Base-by-base conservation (phyloP, 2,113 vertebrate species). In the Gymnogyps californianus region DNA sequence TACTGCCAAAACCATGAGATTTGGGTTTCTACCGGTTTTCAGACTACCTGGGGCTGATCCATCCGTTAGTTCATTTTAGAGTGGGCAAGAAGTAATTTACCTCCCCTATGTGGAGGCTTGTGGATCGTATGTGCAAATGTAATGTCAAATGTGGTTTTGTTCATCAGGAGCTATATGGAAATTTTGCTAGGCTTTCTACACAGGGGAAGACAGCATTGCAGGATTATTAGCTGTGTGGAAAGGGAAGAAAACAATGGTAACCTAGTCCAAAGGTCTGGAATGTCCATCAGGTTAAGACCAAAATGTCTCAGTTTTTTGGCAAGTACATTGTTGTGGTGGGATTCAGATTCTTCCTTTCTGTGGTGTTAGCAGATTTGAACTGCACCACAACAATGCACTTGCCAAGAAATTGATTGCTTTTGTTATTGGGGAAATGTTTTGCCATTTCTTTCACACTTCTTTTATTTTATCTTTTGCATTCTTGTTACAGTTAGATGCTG, bases 401-500 rank as follows among this genome's bases (percentile, higher is more conserved):
- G 91, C 87, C 88, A 94, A 96, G 65, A 97, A 91, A 96, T 96
- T 62, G 89, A 96, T 97, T 96, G 89, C 84, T 96, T 95, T 96
- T 97, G 64, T 96, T 94, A 86, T 93, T 92, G 88, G 95, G 95
- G 92, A 96, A 96, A 96, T 95, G 97, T 96, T 91, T 95, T 97
- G 95, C 87, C 97, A 94, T 95, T 62, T 96, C 72, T 96, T 95
- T 80, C 89, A 72, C 58, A 87, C 82, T 55, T 64, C 90, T 83
- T 95, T 89, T 96, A 95, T 96, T 95, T 96, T 86, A 65, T 94
- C 76, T 96, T 96, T 96, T 97, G 84, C 96, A 87, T 95, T 93
- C 96, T 93, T 97, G 93, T 98, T 98, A 94, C 97, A 99, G 99
- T 98, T 99, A 98, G 99, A 99, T 90, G 99, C 99, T 83, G 99